Base-by-base conservation (phyloP, 2,888 invertebrate genomes). In the Epinotia demarniana region DNA sequence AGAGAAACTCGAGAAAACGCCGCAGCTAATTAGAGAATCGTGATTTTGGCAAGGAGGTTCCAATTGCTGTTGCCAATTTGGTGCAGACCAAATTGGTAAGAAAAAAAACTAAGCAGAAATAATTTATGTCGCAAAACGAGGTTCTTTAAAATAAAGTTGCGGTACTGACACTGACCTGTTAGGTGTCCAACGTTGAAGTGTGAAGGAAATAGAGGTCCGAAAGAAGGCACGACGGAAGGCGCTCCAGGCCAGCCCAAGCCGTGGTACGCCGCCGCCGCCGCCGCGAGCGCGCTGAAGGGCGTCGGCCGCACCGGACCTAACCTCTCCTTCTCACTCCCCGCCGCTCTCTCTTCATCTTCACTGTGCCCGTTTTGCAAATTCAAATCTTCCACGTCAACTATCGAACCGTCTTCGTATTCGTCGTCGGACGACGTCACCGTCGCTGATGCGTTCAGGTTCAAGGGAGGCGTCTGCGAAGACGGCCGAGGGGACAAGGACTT, bases 311-410 rank as follows among this genome's bases (percentile, higher is more conserved):
- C 97, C 27, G 96, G 96, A 49, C 95, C 96, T 82, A 92, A 78
- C 78, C 89, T 90, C 73, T 92, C 89, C 79, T 92, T 92, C 74
- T 90, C 91, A 63, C 82, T 85, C 33, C 33, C 39, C 58, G 83
- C 81, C 19, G 78, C 84, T 80, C 92, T 86, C 72, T 93, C 93
- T 64, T 94, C 93, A 73, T 94, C 94, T 80, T 95, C 95, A 83
- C 92, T 92, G 72, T 87, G 87, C 16, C 95, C 96, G 77, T 95
- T 95, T 83, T 96, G 96, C 84, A 97, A 91, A 83, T 97, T 97
- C 84, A 97, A 91, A 83, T 97, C 97, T 87, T 97, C 97, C 16
- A 97, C 97, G 86, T 97, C 97, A 16, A 97, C 97, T 84, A 96
- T 95, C 66, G 96, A 96, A 80, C 95, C 96, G 83, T 97, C 96